phyloP scores from a whole-genome alignment of 2,888 invertebrate species.

The Amiota minor region DNA sequence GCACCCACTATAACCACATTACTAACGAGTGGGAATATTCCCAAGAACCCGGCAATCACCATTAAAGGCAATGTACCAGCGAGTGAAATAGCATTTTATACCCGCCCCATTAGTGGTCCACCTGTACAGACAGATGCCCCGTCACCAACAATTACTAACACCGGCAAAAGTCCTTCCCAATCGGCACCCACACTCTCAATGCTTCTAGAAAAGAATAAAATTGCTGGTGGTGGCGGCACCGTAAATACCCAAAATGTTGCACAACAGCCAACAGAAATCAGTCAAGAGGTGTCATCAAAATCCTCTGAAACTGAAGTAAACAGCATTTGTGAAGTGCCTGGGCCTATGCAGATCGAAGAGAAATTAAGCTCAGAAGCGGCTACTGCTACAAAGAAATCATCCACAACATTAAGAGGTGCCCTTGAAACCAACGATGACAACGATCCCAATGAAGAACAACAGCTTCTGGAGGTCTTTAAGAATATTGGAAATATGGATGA shows the following conservation, averaged over 20 bases:
- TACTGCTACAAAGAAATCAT: slow-evolving; percentile 4
- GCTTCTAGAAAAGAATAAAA: slow-evolving; percentile 78
- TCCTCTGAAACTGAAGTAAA: slow-evolving; percentile 39
- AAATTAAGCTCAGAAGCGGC: slow-evolving; percentile 9
- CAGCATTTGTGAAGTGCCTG: slow-evolving; percentile 38
- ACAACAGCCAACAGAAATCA: slow-evolving; percentile 6
- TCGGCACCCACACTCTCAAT: slow-evolving; percentile 85
- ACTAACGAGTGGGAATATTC: slow-evolving; percentile 68
- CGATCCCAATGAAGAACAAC: slow-evolving; percentile 69
- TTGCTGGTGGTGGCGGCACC: neutral
- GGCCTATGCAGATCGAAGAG: slow-evolving; percentile 56
- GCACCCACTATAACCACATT: slow-evolving; percentile 74
- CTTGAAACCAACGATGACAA: slow-evolving; percentile 59
- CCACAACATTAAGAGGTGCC: neutral
- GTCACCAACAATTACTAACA: slow-evolving; percentile 26
- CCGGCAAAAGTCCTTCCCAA: slow-evolving; percentile 76
- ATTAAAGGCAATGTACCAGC: slow-evolving; percentile 49
- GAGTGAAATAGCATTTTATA: slow-evolving; percentile 59
- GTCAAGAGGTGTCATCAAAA: slow-evolving; percentile 13
- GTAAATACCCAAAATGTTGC: slow-evolving; percentile 20
- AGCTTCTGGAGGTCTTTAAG: slow-evolving; percentile 70
- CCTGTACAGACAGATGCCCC: slow-evolving; percentile 43
- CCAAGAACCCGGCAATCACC: slow-evolving; percentile 60
- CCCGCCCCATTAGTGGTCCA: slow-evolving; percentile 71
- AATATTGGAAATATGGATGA: slow-evolving; percentile 72